Evolutionary conservation across 2,113 vertebrate genomes (phyloP).

Genomic region (Microtus montanus): DNA sequence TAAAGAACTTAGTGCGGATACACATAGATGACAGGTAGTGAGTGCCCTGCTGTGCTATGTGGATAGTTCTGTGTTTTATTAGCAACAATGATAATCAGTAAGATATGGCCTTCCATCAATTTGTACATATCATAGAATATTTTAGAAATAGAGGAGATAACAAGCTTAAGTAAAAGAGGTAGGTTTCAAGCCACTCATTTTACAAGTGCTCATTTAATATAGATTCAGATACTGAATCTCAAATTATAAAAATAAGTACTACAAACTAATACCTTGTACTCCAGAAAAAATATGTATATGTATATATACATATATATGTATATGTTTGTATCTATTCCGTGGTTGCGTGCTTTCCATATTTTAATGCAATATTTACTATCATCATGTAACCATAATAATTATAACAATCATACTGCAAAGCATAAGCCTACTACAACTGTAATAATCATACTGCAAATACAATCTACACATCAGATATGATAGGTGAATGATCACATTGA

Average conservation of each 20-base stretch:
- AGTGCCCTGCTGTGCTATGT: background rate
- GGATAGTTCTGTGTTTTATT: background rate
- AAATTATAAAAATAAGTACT: background rate
- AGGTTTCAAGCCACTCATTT: no score
- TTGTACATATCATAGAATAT: background rate
- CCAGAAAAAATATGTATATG: no score
- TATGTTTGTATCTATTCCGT: background rate
- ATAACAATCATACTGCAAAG: background rate
- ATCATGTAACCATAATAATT: background rate
- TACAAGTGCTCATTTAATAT: no score
- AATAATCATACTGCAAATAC: background rate
- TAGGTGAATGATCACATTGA: background rate
- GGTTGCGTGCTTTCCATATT: rapidly evolving
- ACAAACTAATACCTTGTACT: background rate
- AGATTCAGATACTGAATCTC: no score
- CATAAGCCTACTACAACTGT: no score
- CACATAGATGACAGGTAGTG: background rate
- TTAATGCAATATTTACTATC: background rate
- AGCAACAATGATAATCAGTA: background rate
- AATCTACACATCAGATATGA: no score
- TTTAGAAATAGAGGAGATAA: background rate
- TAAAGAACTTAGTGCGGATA: background rate
- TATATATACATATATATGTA: no score
- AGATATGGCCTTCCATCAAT: background rate
- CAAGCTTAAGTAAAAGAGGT: background rate